A percentile compares a stretch with the other conserved stretches of the same genome.
phyloP scores from a whole-genome alignment of 1,140 invertebrate species.

The Magallana gigas region DNA sequence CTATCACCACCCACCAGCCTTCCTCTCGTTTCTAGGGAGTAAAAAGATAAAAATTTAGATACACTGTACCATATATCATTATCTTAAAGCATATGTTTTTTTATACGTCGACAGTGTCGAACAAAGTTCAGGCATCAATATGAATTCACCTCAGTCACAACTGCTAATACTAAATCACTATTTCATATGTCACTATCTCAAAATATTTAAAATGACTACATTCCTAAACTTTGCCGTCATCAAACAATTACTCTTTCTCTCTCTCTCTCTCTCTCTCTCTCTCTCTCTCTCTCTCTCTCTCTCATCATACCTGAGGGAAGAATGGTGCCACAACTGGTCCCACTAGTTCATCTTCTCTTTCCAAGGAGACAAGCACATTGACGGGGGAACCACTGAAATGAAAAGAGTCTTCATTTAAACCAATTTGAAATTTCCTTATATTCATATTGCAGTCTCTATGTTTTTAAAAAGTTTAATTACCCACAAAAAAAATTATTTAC shows the following conservation, averaged over 20 bases:
- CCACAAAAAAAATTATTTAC: too few relatives aligned
- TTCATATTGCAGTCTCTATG: too few relatives aligned
- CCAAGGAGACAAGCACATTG: slow-evolving; percentile 92
- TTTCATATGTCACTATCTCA: neutral
- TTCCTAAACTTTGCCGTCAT: neutral
- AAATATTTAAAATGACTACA: neutral
- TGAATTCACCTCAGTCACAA: neutral
- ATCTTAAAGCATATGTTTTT: too few relatives aligned
- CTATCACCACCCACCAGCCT: slow-evolving; percentile 99
- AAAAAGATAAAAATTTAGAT: slow-evolving; percentile 7
- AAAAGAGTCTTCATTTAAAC: neutral
- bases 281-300: neutral
- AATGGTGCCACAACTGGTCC: slow-evolving; percentile 98
- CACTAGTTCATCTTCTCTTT: slow-evolving; percentile 97
- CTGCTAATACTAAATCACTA: neutral
- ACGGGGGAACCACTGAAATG: slow-evolving; percentile 88
- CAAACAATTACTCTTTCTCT: neutral
- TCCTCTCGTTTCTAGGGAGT: slow-evolving; percentile 92
- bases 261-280: neutral
- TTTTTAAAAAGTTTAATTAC: too few relatives aligned
- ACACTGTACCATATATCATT: too few relatives aligned
- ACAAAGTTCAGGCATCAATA: too few relatives aligned
- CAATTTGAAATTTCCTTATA: too few relatives aligned
- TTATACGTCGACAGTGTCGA: too few relatives aligned
- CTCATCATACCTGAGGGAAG: slow-evolving; percentile 90